A percentile compares a stretch with the other conserved stretches of the same genome.
phyloP scores from a whole-genome alignment of 1,140 invertebrate species.

The Eufriesea mexicana region DNA sequence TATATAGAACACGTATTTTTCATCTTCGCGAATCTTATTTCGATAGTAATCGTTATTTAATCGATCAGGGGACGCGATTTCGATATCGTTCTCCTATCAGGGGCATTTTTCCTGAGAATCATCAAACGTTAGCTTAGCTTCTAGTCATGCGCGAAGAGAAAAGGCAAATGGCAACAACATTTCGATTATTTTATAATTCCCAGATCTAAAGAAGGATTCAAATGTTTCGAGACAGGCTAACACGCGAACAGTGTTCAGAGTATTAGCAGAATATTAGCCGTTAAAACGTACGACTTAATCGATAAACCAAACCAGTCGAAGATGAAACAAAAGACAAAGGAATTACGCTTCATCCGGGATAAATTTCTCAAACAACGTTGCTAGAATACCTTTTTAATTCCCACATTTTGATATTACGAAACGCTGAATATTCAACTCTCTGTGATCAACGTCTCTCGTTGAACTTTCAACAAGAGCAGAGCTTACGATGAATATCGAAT shows the following conservation, averaged over 20 bases:
- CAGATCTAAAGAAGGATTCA: not conserved
- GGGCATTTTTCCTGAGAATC: not conserved
- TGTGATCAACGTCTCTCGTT: not conserved
- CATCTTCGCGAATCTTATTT: not conserved
- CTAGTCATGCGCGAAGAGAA: not conserved
- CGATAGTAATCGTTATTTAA: not conserved
- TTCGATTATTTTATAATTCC: not conserved
- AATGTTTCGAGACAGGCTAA: not conserved
- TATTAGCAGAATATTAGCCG: not conserved
- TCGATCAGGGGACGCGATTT: not conserved
- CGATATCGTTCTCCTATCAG: not conserved
- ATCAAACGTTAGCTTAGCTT: not conserved
- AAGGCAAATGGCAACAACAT: too few species aligned
- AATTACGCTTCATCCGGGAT: not conserved
- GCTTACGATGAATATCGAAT: not conserved
- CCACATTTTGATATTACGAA: not conserved
- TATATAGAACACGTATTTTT: not conserved
- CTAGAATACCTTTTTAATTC: too few species aligned
- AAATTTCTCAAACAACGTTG: not conserved
- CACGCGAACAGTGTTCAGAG: not conserved
- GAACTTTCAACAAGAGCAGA: not conserved
- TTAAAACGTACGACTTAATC: not conserved
- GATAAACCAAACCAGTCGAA: not conserved
- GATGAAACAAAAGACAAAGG: not conserved
- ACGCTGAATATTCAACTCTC: not conserved